Conservation (phyloP, 2,797 vertebrate species). For the Hydrophis major region DNA sequence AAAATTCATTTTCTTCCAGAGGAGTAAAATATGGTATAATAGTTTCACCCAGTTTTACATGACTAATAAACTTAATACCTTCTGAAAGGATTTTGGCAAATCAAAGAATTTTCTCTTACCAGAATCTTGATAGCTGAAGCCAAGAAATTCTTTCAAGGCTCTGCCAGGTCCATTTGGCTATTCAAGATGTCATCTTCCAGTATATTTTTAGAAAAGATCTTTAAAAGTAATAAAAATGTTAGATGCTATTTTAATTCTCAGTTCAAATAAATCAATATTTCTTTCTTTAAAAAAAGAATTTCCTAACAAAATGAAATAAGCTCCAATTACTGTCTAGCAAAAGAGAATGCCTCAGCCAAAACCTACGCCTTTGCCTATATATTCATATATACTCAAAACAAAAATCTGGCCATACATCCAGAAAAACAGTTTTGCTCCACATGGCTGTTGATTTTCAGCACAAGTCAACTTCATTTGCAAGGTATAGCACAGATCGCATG, state of each 20-base stretch:
- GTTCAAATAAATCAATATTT: background rate
- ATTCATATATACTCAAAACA: background rate
- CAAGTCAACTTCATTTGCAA: constrained; percentile 18
- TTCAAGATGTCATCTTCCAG: background rate
- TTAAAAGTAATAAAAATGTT: background rate
- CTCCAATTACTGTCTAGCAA: background rate
- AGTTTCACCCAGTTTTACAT: background rate
- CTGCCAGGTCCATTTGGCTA: background rate
- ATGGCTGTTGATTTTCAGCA: background rate
- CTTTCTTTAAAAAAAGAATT: background rate
- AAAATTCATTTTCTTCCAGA: background rate
- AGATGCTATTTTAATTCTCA: background rate
- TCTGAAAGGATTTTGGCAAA: background rate
- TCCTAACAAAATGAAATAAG: background rate
- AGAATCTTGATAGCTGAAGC: background rate
- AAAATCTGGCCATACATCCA: background rate
- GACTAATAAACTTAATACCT: background rate
- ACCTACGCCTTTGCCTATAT: accelerated
- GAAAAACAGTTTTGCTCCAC: background rate
- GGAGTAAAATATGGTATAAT: background rate
- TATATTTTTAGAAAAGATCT: background rate
- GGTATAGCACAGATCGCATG: constrained; percentile 3
- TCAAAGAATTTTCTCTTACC: background rate
- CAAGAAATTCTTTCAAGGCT: constrained; percentile 6
- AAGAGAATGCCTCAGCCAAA: background rate